Conservation (phyloP, 2,797 vertebrate species). For the Acropternis orthonyx region DNA sequence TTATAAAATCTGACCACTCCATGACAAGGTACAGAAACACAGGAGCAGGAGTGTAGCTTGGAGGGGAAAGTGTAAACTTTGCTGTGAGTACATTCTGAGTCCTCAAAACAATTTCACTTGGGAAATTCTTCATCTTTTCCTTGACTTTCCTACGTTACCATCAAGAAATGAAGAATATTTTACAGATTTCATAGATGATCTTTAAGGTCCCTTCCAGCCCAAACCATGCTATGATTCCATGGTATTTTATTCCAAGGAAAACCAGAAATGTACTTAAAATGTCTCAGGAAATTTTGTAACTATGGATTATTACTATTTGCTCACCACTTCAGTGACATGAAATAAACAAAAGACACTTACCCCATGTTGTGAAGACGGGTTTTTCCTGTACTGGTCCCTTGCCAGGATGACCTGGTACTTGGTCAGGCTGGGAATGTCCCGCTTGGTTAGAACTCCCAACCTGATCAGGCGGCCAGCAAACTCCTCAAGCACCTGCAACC, state of each 20-base stretch:
- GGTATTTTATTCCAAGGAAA: background rate
- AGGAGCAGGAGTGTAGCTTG: background rate
- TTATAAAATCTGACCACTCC: background rate
- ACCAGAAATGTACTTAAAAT: background rate
- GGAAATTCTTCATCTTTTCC: background rate
- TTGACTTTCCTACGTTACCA: background rate
- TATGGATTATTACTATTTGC: background rate
- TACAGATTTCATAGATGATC: background rate
- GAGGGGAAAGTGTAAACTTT: background rate
- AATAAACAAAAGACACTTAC: conserved; percentile 63
- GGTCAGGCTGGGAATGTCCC: conserved; percentile 83
- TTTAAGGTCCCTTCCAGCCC: background rate
- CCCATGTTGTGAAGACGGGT: conserved; percentile 81
- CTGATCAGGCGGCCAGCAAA: conserved; percentile 87
- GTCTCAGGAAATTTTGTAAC: background rate
- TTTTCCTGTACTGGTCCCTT: conserved; percentile 92
- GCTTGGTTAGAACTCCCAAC: conserved; percentile 79
- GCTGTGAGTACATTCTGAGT: background rate
- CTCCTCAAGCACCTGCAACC: conserved; percentile 85
- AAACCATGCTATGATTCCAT: background rate
- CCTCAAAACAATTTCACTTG: background rate
- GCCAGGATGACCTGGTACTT: conserved; percentile 95
- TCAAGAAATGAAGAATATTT: background rate
- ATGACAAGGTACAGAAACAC: background rate
- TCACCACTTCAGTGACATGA: background rate